These are phyloP conservation scores for Loriculus beryllinus DNA, from an alignment of 2,797 vertebrate species.

Conservation along the genomic window DNA sequence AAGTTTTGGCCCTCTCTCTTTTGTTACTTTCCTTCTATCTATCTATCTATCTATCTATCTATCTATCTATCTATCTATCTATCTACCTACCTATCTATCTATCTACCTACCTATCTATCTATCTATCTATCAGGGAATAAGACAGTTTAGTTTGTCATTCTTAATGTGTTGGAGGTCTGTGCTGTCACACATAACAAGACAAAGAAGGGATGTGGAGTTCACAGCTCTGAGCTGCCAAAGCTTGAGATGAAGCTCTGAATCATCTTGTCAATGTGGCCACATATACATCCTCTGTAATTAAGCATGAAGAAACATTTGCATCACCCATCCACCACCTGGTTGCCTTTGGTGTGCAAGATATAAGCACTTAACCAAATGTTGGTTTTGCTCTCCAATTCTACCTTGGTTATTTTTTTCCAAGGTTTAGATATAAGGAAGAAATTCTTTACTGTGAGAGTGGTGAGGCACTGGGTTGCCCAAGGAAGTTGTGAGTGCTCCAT, in stretches of 20 bases:
- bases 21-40: not conserved
- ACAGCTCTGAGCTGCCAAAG: not conserved
- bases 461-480: not conserved
- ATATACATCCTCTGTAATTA: not conserved
- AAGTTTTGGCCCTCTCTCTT: not conserved
- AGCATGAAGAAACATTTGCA: not conserved
- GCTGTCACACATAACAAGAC: fast-evolving
- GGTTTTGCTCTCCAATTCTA: not conserved
- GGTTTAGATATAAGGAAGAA: not conserved
- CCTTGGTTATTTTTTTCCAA: not conserved
- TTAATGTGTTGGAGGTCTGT: not conserved
- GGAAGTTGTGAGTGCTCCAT: not conserved
- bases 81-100: not conserved
- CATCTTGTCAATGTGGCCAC: not conserved
- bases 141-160: not conserved
- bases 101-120: not conserved
- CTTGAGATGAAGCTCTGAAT: not conserved
- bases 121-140: not conserved
- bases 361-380: not conserved
- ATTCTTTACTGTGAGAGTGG: not conserved
- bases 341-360: not conserved
- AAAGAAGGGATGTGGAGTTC: not conserved
- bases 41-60: not conserved
- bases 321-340: not conserved
- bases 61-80: not conserved